Evolutionary conservation across 1,140 invertebrate species (phyloP).

Genomic region (Acromyrmex heyeri): DNA sequence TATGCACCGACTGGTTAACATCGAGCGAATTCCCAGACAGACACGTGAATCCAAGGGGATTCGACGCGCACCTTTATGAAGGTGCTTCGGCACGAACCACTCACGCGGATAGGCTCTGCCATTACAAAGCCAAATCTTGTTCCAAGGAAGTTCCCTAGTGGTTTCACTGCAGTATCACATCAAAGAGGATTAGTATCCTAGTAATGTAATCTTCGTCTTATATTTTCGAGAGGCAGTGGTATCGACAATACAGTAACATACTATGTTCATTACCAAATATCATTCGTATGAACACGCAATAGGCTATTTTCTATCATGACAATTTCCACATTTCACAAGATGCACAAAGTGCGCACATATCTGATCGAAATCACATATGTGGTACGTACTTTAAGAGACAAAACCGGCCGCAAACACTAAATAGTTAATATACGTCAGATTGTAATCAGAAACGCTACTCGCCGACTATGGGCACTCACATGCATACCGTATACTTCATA

Average conservation of each 20-base stretch:
- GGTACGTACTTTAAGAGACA: constrained; percentile 11
- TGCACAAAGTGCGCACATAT: not conserved
- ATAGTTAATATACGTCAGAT: constrained; percentile 8
- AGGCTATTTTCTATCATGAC: not conserved
- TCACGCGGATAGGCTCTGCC: constrained; percentile 67
- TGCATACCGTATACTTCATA: constrained; percentile 59
- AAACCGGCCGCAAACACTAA: not conserved
- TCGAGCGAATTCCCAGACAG: constrained; percentile 76
- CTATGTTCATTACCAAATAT: constrained; percentile 4
- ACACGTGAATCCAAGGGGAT: constrained; percentile 69
- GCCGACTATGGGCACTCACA: constrained; percentile 48
- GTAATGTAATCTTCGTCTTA: constrained; percentile 16
- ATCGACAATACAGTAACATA: not conserved
- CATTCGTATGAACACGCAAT: constrained; percentile 23
- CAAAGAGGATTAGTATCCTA: constrained; percentile 47
- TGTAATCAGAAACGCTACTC: constrained; percentile 54
- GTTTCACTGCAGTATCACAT: constrained; percentile 34
- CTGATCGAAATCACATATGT: constrained; percentile 27
- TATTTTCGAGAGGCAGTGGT: constrained; percentile 13
- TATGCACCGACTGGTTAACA: constrained; percentile 78
- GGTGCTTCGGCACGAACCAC: constrained; percentile 63
- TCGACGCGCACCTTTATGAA: constrained; percentile 70
- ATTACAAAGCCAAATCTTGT: constrained; percentile 63
- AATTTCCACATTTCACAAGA: not conserved
- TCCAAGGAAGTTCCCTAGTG: constrained; percentile 37